Evolutionary conservation across 2,113 vertebrate genomes (phyloP).

Genomic region (Meriones unguiculatus): DNA sequence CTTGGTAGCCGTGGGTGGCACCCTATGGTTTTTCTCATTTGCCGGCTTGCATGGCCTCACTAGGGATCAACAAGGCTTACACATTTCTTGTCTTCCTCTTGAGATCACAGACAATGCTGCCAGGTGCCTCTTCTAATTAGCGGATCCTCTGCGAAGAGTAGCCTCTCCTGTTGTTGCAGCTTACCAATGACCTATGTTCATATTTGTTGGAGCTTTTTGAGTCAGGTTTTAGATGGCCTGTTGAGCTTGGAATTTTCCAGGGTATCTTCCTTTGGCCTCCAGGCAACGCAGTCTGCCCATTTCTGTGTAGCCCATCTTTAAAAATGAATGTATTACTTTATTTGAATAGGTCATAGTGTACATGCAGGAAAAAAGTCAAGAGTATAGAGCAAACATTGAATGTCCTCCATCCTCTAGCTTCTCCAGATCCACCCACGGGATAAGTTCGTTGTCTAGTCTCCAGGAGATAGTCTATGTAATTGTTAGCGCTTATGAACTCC

Average conservation of each 20-base stretch:
- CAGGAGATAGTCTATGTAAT: not conserved
- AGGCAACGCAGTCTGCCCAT: not conserved
- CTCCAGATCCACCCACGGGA: not conserved
- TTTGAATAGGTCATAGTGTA: not conserved
- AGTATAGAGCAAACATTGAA: not conserved
- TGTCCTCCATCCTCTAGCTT: not conserved
- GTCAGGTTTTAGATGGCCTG: not conserved
- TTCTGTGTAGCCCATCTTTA: not conserved
- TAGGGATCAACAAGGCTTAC: not conserved
- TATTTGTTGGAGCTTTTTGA: not conserved
- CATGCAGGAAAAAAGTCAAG: not conserved
- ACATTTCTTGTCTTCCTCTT: not conserved
- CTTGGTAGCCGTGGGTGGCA: not conserved
- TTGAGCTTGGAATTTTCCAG: not conserved
- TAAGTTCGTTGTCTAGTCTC: not conserved
- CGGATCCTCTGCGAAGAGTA: not conserved
- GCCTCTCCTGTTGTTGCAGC: too few species aligned
- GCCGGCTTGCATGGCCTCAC: not conserved
- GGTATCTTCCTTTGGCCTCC: not conserved
- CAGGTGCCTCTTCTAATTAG: not conserved
- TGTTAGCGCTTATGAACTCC: not conserved
- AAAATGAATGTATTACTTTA: not conserved
- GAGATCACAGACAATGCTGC: not conserved
- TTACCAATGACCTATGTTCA: not conserved
- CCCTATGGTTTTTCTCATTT: not conserved